A percentile compares a stretch with the other conserved stretches of the same genome.
Evolutionary conservation across 2,797 vertebrate genomes (phyloP).

Genomic region (Paramormyrops hopkinsi): DNA sequence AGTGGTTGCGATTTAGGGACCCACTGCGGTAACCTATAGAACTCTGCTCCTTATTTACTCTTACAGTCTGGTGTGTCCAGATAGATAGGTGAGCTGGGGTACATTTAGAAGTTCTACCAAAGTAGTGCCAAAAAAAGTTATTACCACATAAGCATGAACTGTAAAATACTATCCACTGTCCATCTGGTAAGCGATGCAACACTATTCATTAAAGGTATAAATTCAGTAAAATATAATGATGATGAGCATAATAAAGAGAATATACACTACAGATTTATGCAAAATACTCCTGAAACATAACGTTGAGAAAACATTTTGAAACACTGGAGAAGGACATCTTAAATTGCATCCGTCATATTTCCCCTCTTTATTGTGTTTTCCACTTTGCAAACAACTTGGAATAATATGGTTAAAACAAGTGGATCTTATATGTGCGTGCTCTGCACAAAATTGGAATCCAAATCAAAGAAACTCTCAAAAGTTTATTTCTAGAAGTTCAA

Average conservation of each 20-base stretch:
- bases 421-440: neutral
- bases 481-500: slow-evolving; percentile 2
- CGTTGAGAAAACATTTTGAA: neutral
- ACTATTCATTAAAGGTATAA: neutral
- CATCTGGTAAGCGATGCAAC: neutral
- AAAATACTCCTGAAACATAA: neutral
- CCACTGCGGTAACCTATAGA: neutral
- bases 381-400: neutral
- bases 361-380: neutral
- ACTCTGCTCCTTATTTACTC: neutral
- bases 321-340: neutral
- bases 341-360: neutral
- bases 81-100: neutral
- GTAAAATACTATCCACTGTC: neutral
- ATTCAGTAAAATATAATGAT: neutral
- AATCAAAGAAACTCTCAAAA: neutral
- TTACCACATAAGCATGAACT: neutral
- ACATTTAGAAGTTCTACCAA: neutral
- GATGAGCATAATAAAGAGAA: neutral
- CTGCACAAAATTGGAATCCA: neutral
- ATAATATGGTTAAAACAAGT: neutral
- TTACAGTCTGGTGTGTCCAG: neutral
- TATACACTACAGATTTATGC: neutral
- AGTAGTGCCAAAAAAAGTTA: neutral
- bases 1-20: neutral